These are phyloP conservation scores for Syngnathus floridae DNA, from an alignment of 2,113 vertebrate genomes.

Conservation along the genomic window DNA sequence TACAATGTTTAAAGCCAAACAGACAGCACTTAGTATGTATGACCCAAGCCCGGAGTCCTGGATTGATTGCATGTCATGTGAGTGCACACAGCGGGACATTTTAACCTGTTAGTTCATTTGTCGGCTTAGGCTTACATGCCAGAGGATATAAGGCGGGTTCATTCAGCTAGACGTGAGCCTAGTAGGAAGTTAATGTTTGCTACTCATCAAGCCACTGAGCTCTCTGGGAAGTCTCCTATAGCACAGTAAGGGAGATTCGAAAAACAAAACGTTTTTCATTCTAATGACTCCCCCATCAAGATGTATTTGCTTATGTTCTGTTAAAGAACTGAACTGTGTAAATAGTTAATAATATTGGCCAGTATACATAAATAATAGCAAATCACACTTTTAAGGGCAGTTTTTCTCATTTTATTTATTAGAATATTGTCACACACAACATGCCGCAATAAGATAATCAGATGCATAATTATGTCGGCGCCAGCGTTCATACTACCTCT, in stretches of 20 bases:
- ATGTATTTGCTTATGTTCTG: background rate
- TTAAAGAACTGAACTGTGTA: background rate
- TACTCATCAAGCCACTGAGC: constrained; percentile 9
- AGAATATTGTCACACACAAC: background rate
- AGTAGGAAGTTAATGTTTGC: constrained; percentile 36
- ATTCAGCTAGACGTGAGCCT: constrained; percentile 38
- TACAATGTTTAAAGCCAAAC: constrained; percentile 11
- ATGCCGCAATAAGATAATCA: no score
- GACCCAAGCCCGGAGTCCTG: constrained; percentile 11
- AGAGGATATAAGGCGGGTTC: constrained; percentile 51
- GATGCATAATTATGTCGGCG: no score
- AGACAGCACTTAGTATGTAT: constrained; percentile 3
- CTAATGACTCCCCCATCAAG: no score
- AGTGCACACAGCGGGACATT: constrained; percentile 40
- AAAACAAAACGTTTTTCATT: background rate
- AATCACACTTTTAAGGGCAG: background rate
- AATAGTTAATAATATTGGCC: background rate
- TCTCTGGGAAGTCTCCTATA: background rate
- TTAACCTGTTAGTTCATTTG: constrained; percentile 62
- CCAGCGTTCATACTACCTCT: no score
- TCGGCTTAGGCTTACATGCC: constrained; percentile 55
- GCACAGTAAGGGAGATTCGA: background rate
- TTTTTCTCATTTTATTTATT: background rate
- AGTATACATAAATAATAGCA: background rate
- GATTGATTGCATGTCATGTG: constrained; percentile 40